phyloP scores from a whole-genome alignment of 1,140 invertebrate genomes.

The Hyposmocoma kahamanoa region DNA sequence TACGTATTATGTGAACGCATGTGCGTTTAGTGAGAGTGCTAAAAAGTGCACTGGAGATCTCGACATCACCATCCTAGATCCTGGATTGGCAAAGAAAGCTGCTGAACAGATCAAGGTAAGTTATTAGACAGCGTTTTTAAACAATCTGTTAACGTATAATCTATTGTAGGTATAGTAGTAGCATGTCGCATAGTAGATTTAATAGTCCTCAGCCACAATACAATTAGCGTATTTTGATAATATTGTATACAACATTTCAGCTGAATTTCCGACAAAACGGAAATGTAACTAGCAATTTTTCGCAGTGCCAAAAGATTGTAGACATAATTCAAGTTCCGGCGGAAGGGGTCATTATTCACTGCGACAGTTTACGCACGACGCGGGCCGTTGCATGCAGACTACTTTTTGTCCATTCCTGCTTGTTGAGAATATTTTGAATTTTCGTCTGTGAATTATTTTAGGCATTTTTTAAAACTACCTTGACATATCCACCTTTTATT shows the following conservation, averaged over 20 bases:
- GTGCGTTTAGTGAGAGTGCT: constrained; percentile 47
- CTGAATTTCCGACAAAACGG: no score
- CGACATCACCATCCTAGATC: constrained; percentile 57
- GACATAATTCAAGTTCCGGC: constrained; percentile 23
- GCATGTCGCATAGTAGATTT: no score
- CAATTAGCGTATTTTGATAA: no score
- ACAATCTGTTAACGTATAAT: no score
- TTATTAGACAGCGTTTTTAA: not conserved
- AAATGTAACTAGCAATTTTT: constrained; percentile 16
- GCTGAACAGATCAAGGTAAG: constrained; percentile 64
- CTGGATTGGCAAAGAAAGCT: constrained; percentile 55
- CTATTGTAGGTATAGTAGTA: no score
- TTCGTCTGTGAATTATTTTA: no score
- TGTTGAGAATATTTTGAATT: no score
- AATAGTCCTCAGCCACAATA: no score
- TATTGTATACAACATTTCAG: no score
- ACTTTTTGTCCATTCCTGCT: constrained; percentile 8
- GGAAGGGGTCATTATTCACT: constrained; percentile 24
- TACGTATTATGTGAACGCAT: constrained; percentile 61
- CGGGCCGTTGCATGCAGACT: constrained; percentile 5
- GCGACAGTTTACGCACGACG: constrained; percentile 18
- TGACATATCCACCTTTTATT: no score
- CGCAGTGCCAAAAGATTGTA: constrained; percentile 16
- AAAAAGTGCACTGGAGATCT: constrained; percentile 43
- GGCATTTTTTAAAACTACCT: no score